These are phyloP conservation scores for Drosophila rhopaloa DNA, from an alignment of 1,140 invertebrate genomes.

Conservation along the genomic window DNA sequence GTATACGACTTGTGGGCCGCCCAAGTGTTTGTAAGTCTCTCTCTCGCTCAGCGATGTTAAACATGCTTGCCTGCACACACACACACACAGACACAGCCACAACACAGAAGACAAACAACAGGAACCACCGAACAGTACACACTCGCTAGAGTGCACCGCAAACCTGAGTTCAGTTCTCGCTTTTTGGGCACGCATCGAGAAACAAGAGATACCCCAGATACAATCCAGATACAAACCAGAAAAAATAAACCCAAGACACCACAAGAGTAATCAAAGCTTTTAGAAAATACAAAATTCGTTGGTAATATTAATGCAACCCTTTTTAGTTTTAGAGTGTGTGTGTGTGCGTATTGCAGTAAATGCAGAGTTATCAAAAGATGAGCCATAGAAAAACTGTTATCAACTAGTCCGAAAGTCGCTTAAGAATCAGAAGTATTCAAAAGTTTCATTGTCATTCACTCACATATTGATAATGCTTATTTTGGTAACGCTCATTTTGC, in stretches of 20 bases:
- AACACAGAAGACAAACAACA: conserved; percentile 20
- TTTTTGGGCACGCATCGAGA: conserved; percentile 61
- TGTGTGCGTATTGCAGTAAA: conserved; percentile 42
- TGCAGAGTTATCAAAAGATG: conserved; percentile 65
- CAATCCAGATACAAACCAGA: conserved; percentile 20
- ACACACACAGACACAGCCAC: conserved; percentile 17
- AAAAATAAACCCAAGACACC: conserved; percentile 9
- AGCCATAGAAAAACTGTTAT: conserved; percentile 26
- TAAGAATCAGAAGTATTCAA: conserved; percentile 4
- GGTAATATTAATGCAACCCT: conserved; percentile 48
- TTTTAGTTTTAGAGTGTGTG: conserved; percentile 46
- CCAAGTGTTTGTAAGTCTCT: conserved; percentile 70
- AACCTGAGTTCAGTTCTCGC: conserved; percentile 63
- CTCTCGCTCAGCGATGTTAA: conserved; percentile 46
- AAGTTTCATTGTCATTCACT: conserved; percentile 38
- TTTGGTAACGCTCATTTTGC: conserved; percentile 66
- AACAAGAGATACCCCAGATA: conserved; percentile 39
- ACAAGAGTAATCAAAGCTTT: conserved; percentile 49
- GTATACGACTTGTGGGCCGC: conserved; percentile 72
- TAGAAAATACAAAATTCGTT: conserved; percentile 39
- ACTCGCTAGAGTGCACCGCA: conserved; percentile 70
- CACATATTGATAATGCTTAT: conserved; percentile 42
- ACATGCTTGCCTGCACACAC: conserved; percentile 72
- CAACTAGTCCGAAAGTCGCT: conserved; percentile 5
- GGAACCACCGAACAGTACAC: conserved; percentile 56